Evolutionary conservation across 2,888 invertebrate genomes (phyloP).

Genomic region (Habrosyne pyritoides): DNA sequence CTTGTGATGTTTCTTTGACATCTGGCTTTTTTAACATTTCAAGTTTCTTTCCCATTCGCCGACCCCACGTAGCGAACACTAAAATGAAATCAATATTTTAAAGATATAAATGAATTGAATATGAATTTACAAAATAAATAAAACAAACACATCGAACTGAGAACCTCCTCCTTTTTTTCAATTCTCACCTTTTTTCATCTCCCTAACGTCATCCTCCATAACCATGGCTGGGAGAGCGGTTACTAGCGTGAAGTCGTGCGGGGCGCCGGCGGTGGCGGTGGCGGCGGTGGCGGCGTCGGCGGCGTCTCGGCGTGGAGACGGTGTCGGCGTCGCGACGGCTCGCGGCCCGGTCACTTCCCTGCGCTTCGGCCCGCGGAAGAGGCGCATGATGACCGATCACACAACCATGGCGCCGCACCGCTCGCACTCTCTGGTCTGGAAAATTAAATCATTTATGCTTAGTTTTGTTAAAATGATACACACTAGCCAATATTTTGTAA

Average conservation of each 20-base stretch:
- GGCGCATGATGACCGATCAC: slow-evolving; percentile 84
- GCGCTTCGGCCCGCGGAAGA: slow-evolving; percentile 86
- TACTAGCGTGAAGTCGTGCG: slow-evolving; percentile 87
- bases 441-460: slow-evolving; percentile 8
- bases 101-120: not conserved
- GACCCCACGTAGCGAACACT: slow-evolving; percentile 90
- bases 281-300: slow-evolving; percentile 49
- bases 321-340: slow-evolving; percentile 71
- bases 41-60: slow-evolving; percentile 90
- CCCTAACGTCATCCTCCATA: slow-evolving; percentile 87
- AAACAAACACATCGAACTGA: no score
- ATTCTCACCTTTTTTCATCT: slow-evolving; percentile 82
- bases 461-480: no score
- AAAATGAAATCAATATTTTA: slow-evolving; percentile 43
- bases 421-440: slow-evolving; percentile 53
- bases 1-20: slow-evolving; percentile 80
- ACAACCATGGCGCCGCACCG: slow-evolving; percentile 74
- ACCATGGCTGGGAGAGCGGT: slow-evolving; percentile 91
- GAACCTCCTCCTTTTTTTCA: no score
- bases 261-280: slow-evolving; percentile 79
- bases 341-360: slow-evolving; percentile 85
- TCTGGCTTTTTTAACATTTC: slow-evolving; percentile 88
- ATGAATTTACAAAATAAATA: not conserved
- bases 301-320: slow-evolving; percentile 74
- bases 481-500: no score